These are phyloP conservation scores for Ophraella communa DNA, from an alignment of 2,888 invertebrate genomes.

Conservation along the genomic window DNA sequence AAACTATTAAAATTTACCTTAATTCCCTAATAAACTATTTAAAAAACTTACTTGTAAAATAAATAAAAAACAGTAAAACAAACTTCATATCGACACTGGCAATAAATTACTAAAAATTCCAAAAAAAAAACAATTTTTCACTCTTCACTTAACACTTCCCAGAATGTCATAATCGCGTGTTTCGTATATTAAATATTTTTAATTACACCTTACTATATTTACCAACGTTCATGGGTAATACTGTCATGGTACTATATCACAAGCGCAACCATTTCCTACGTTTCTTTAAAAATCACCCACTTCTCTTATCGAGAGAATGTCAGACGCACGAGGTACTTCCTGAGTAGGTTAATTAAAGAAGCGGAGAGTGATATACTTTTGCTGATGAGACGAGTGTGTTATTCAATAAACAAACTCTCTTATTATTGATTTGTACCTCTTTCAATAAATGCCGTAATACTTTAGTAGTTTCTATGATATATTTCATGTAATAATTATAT, in stretches of 20 bases:
- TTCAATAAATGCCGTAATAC: no score
- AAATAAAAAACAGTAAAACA: no score
- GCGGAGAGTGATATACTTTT: neutral
- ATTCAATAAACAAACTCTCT: no score
- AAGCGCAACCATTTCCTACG: slow-evolving; percentile 19
- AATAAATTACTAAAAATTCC: no score
- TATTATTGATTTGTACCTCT: no score
- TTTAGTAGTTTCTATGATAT: no score
- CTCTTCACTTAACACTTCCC: neutral
- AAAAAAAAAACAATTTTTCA: neutral
- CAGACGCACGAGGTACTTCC: slow-evolving; percentile 8
- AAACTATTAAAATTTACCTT: no score
- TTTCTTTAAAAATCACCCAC: slow-evolving; percentile 30
- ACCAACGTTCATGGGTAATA: neutral
- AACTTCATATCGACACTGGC: no score
- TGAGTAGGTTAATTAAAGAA: slow-evolving; percentile 20
- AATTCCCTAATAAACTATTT: no score
- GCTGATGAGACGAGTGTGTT: no score
- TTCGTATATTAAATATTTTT: neutral
- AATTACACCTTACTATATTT: neutral
- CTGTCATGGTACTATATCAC: slow-evolving; percentile 13
- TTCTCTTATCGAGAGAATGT: slow-evolving; percentile 19
- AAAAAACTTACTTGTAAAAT: no score
- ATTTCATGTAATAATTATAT: no score
- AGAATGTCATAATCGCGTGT: neutral